Base-by-base conservation (phyloP, 2,888 invertebrate species). In the Drosophila mayaguana region DNA sequence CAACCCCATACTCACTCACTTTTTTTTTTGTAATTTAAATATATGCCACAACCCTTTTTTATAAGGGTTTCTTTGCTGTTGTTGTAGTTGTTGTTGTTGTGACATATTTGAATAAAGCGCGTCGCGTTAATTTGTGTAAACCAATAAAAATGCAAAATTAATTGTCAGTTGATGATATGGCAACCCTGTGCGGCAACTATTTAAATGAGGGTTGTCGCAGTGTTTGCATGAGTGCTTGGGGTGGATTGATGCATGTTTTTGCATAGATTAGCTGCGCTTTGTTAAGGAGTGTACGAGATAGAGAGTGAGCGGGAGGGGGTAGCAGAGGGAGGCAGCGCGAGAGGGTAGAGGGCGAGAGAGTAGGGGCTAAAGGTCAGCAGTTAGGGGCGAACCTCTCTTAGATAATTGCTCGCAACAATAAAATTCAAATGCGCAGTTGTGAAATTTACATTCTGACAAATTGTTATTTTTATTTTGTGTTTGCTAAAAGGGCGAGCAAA, bases 391-490 rank as follows among this genome's bases (percentile, higher is more conserved):
- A 6, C 61, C 25, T 64, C 65, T 34, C 56, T 88, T 82, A 62
- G 40, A 82, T 89, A 89, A 89, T 89, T 88, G 76, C 45, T 63
- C 63, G 50, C 55, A 54, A 55, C 81, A 75, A 83, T 87, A 67
- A 70, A 68, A 81, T 83, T 84, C 81, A 84, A 83, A 89, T 81
- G 82, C 81, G 78, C 72, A 79, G 79, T 79, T 72, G 46, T 77
- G 43, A 59, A 90, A 86, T 90, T 86, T 86, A 90, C 90, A 86
- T 86, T 85, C 70, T 86, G 86, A 86, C 86, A 86, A 86, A 86
- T 86, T 86, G 82, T 75, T 79, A 66, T 75, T 83, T 67, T 74
- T 64, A 57, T 77, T 68, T 60, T 64, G 43, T 40, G 60, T 63
- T 69, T 82, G 75, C 56, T 60, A 66, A 50, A 57, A 68, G 56